phyloP scores from a whole-genome alignment of 2,888 invertebrate genomes.

The Amphipoea lucens region DNA sequence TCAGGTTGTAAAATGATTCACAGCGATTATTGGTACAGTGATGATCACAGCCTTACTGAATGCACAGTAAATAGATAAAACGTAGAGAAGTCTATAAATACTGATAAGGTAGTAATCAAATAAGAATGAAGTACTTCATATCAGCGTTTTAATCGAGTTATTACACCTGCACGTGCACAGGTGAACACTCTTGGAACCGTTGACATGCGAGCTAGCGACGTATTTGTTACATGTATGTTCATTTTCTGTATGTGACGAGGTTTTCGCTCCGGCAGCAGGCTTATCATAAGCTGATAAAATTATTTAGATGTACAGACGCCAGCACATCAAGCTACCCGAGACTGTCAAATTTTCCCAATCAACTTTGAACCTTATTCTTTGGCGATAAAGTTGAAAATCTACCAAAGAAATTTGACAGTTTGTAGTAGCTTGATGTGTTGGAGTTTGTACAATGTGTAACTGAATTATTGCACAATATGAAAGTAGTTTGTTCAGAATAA shows the following conservation, averaged over 20 bases:
- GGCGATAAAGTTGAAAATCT: no score
- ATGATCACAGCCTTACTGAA: slow-evolving; percentile 41
- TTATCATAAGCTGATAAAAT: background rate
- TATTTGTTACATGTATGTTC: background rate
- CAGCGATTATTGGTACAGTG: slow-evolving; percentile 24
- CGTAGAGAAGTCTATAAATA: slow-evolving; percentile 31
- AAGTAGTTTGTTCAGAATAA: background rate
- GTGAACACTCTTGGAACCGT: background rate
- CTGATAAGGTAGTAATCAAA: slow-evolving; percentile 38
- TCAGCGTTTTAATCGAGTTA: slow-evolving; percentile 31
- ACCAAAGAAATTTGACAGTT: no score
- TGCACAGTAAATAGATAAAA: slow-evolving; percentile 37
- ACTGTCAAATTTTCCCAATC: no score
- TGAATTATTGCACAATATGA: background rate
- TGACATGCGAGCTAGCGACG: background rate
- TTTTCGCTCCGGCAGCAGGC: no score
- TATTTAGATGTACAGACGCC: background rate
- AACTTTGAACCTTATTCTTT: no score
- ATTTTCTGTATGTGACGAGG: background rate
- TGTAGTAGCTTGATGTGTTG: no score
- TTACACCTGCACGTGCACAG: slow-evolving; percentile 21
- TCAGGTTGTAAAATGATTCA: slow-evolving; percentile 17
- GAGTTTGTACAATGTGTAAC: background rate
- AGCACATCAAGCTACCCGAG: no score
- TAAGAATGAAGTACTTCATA: slow-evolving; percentile 31